Evolutionary conservation across 2,113 vertebrate species (phyloP), one percentile per base, ranked within the genome.

Genomic region (Sinosuthora webbiana): DNA sequence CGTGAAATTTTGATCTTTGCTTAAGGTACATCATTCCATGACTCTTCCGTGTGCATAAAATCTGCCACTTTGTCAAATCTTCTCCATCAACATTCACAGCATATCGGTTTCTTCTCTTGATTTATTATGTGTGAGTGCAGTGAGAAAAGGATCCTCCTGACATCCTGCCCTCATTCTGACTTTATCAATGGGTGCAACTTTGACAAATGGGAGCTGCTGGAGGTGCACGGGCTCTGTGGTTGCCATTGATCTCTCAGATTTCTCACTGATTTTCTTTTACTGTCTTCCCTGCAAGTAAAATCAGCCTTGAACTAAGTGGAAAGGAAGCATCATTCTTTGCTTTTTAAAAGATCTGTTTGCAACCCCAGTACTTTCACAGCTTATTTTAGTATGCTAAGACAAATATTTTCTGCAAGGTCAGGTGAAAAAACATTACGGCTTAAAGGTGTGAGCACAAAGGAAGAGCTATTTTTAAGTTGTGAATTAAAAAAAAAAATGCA

Each of bases 181-280:
- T 95, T 96, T 96, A 31, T 94, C 76, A 96, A 64, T 94, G 92
- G 86, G 62, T 63, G n/a, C 69, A 97, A 59, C 84, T 97, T 77
- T 94, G 85, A 91, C 86, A 97, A 97, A 96, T 83, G 74, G 78
- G 83, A 89, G 10, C 76, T 65, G 83, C 78, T 83, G 91, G 93
- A 91, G 76, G 67, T 42, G 79, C 65, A 47, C 5, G 11, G 42
- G 19, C 64, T 64, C 65, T 11, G 77, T 49, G 70, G 35, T 50
- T 77, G 83, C 76, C 69, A 70, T 7, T 14, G 2, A 59, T 55
- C 56, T 88, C 71, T 47, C 83, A 74, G 0, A 83, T 85, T 57
- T 47, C 67, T 78, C 57, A 49, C 41, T 77, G 56, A 63, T 65
- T 45, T 88, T 74, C 52, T 60, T 95, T 94, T 23, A 31, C 78